Percentiles rank a stretch among this genome's conserved stretches.
phyloP scores from a whole-genome alignment of 2,797 vertebrate species.

The Enteromius radiatus region DNA sequence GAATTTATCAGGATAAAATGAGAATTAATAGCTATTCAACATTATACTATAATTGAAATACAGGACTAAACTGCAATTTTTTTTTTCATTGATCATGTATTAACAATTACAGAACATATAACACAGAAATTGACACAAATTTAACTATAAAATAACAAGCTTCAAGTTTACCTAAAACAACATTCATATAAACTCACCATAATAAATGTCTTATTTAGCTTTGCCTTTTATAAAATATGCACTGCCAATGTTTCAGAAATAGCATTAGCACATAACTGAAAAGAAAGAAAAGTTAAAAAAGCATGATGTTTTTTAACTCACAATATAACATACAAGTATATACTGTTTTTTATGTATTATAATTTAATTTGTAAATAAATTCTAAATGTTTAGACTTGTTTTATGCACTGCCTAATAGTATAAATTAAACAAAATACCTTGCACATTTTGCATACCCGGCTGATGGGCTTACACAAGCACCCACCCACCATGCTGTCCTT shows the following conservation, averaged over 20 bases:
- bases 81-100: not conserved
- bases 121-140: not conserved
- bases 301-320: not conserved
- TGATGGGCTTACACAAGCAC: conserved; percentile 2
- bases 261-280: too few relatives aligned
- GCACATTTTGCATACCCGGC: conserved; percentile 2
- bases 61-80: not conserved
- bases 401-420: not conserved
- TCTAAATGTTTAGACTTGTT: conserved; percentile 15
- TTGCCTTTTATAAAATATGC: not conserved
- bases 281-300: too few relatives aligned
- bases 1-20: not conserved
- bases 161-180: not conserved
- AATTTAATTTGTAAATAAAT: not conserved
- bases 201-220: not conserved
- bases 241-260: not conserved
- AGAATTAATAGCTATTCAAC: not conserved
- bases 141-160: not conserved
- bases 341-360: not conserved
- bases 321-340: not conserved
- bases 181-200: not conserved
- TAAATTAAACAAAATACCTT: conserved; percentile 18
- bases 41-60: not conserved
- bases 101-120: not conserved
- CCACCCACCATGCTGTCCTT: conserved; percentile 14